Evolutionary conservation across 2,888 invertebrate species (phyloP).

Genomic region (Ceramica pisi): DNA sequence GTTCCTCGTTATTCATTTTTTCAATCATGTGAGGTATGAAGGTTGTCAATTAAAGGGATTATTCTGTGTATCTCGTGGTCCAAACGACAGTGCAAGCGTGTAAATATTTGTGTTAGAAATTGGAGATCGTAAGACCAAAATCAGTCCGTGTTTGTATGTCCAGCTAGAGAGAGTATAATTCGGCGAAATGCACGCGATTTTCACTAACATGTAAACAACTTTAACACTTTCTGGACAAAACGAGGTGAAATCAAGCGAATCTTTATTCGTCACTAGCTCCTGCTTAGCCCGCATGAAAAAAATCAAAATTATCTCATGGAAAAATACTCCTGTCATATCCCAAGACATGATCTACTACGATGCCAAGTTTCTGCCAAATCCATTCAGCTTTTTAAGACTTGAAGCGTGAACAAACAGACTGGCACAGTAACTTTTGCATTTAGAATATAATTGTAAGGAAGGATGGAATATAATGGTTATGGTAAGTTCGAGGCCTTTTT

Average conservation of each 20-base stretch:
- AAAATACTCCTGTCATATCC: no score
- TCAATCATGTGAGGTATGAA: not conserved
- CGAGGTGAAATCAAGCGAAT: not conserved
- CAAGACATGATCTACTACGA: no score
- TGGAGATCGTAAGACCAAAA: conserved; percentile 21
- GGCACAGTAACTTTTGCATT: no score
- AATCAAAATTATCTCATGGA: no score
- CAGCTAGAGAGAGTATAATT: conserved; percentile 33
- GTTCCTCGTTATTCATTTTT: not conserved
- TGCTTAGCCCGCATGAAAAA: no score
- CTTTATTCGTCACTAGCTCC: not conserved
- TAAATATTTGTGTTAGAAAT: conserved; percentile 44
- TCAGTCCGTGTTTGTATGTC: conserved; percentile 14
- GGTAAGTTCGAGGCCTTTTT: no score
- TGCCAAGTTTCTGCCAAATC: no score
- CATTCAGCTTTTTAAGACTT: no score
- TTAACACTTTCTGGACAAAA: not conserved
- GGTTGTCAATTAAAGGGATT: not conserved
- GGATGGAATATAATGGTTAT: no score
- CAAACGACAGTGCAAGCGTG: conserved; percentile 22
- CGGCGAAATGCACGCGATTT: conserved; percentile 35
- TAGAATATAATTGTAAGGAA: no score
- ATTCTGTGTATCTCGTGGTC: not conserved
- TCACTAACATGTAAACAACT: not conserved
- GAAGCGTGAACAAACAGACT: no score